Evolutionary conservation across 2,797 vertebrate species (phyloP), one percentile per base, ranked within the genome.

Genomic region (Onychomys torridus): DNA sequence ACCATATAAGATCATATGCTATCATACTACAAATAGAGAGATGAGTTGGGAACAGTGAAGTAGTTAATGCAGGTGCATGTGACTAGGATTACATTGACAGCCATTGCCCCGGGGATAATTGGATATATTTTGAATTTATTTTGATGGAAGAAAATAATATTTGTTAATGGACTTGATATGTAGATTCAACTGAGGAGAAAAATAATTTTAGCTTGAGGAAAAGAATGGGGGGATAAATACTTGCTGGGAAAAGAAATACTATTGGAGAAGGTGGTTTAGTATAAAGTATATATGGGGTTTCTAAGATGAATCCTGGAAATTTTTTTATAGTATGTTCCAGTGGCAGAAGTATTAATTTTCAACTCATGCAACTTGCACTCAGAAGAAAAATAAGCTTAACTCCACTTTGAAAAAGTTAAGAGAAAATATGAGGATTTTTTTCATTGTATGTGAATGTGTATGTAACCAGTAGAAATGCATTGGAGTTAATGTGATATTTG

Each of bases 101-200:
- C 52, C 52, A 55, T 55, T 37, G 55, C 49, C 32, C 37, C 65
- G 17, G n/a, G 37, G 52, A 82, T 61, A 65, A 78, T 77, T 92
- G 32, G 21, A 52, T 43, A 71, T 52, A 83, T n/a, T 88, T 84
- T 49, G 52, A 21, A 25, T 86, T 37, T 9, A 79, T 79, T 78
- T 61, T 84, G 25, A 94, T 95, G 79, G 49, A 46, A 94, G 40
- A 34, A 86, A 40, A 37, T 86, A 89, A 76, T 19, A 84, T 57
- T 3, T 94, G 25, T 29, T 85, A 14, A 55, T 63, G 13, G 23
- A 86, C n/a, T 90, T 65, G 16, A 65, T 52, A 57, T 29, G 1
- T 40, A 94, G 46, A 87, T 78, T 71, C 71, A 29, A 65, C 25
- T 63, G 29, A 69, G 46, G 6, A 40, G 32, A 67, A 90, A 67